These are phyloP conservation scores for Phyllostomus discolor DNA, from an alignment of 2,113 vertebrate genomes.

Conservation along the genomic window DNA sequence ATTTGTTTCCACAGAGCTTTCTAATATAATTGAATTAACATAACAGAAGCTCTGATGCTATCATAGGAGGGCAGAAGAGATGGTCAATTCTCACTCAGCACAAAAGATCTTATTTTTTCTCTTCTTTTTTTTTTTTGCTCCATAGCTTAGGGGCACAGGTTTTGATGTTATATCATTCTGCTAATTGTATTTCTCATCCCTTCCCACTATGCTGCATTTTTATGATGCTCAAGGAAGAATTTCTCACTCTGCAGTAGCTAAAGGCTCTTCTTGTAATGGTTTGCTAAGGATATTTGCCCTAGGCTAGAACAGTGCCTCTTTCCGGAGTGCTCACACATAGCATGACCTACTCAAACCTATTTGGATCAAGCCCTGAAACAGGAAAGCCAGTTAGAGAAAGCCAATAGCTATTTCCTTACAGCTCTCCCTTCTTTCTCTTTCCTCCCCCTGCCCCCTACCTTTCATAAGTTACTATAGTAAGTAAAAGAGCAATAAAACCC, in stretches of 20 bases:
- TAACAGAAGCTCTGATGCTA: slow-evolving; percentile 5
- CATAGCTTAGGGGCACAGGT: not conserved
- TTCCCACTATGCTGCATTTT: not conserved
- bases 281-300: not conserved
- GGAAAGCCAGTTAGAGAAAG: slow-evolving; percentile 9
- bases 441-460: not conserved
- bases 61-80: slow-evolving; percentile 29
- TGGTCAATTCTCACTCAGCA: slow-evolving; percentile 22
- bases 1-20: not conserved
- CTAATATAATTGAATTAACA: slow-evolving; percentile 45
- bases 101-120: not conserved
- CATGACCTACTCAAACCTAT: not conserved
- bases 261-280: not conserved
- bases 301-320: not conserved
- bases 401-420: not conserved
- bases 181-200: not conserved
- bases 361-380: not conserved
- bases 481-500: slow-evolving; percentile 32
- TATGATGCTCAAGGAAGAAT: not conserved
- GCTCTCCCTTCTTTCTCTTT: slow-evolving; percentile 16
- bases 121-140: not conserved
- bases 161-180: not conserved
- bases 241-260: not conserved
- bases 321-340: not conserved
- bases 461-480: not conserved